phyloP scores from a whole-genome alignment of 2,888 invertebrate species.

The Caenorhabditis parvicauda region DNA sequence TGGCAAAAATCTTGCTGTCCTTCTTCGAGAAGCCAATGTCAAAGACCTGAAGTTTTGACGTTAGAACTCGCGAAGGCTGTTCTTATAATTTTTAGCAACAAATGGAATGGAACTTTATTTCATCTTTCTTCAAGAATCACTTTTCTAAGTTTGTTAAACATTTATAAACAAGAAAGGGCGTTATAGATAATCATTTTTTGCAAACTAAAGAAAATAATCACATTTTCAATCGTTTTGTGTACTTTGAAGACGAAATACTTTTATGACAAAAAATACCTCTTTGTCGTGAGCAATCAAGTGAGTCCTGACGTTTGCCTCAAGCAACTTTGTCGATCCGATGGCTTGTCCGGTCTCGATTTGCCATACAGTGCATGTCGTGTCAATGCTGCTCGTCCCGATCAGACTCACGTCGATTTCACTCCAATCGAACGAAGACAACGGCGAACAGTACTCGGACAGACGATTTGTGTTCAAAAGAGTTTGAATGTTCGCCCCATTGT shows the following conservation, averaged over 20 bases:
- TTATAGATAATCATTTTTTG: neutral
- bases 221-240: neutral
- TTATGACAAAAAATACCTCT: constrained; percentile 96
- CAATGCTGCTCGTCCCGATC: constrained; percentile 95
- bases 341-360: constrained; percentile 80
- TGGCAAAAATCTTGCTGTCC: constrained; percentile 98
- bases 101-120: no score
- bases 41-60: constrained; percentile 69
- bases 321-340: constrained; percentile 71
- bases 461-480: constrained; percentile 98
- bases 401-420: constrained; percentile 97
- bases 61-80: no score
- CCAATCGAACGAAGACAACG: constrained; percentile 98
- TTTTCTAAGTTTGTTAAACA: no score
- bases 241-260: constrained; percentile 72
- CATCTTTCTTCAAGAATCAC: no score
- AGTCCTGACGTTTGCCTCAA: constrained; percentile 84
- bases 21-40: constrained; percentile 98
- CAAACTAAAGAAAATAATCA: no score
- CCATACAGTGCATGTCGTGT: constrained; percentile 99
- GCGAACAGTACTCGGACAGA: constrained; percentile 98
- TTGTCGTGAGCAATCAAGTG: constrained; percentile 98
- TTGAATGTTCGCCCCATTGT: constrained; percentile 76
- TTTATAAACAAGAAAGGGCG: neutral
- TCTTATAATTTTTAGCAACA: no score